Evolutionary conservation across 2,797 vertebrate genomes (phyloP).

Genomic region (Parotocinclus haroldoi): DNA sequence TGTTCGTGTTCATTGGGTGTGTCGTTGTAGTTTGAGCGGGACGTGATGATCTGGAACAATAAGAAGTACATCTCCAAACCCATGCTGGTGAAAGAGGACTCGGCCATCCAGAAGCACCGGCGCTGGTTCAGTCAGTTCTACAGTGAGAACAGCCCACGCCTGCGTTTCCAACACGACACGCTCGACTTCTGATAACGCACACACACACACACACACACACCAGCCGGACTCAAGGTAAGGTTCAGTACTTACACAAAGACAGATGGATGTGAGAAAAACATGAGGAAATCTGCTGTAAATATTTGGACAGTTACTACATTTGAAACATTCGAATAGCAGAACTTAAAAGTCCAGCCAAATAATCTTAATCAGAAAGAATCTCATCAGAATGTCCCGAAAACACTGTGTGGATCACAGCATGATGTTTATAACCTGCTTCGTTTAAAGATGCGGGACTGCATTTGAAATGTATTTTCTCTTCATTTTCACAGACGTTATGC

Average conservation of each 20-base stretch:
- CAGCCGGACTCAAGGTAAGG: constrained; percentile 7
- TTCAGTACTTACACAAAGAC: neutral
- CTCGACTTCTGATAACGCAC: constrained; percentile 70
- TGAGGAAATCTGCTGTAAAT: no score
- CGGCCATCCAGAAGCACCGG: constrained; percentile 74
- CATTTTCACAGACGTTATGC: constrained; percentile 3
- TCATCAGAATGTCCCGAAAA: no score
- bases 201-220: neutral
- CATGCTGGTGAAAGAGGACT: constrained; percentile 79
- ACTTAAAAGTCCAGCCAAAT: no score
- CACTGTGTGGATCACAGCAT: no score
- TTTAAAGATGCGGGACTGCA: no score
- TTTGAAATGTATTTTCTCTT: neutral
- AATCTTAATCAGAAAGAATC: no score
- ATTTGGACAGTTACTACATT: no score
- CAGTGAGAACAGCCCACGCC: constrained; percentile 69
- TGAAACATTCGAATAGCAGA: no score
- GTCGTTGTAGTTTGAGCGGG: constrained; percentile 74
- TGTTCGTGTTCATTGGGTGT: neutral
- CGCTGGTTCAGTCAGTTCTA: constrained; percentile 87
- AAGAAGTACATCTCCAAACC: constrained; percentile 79
- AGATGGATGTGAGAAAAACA: neutral
- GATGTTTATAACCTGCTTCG: no score
- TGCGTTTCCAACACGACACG: constrained; percentile 55
- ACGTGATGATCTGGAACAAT: constrained; percentile 87